A percentile compares a stretch with the other conserved stretches of the same genome.
Conservation (phyloP, 2,113 vertebrate species). For the Malurus cyaneus region DNA sequence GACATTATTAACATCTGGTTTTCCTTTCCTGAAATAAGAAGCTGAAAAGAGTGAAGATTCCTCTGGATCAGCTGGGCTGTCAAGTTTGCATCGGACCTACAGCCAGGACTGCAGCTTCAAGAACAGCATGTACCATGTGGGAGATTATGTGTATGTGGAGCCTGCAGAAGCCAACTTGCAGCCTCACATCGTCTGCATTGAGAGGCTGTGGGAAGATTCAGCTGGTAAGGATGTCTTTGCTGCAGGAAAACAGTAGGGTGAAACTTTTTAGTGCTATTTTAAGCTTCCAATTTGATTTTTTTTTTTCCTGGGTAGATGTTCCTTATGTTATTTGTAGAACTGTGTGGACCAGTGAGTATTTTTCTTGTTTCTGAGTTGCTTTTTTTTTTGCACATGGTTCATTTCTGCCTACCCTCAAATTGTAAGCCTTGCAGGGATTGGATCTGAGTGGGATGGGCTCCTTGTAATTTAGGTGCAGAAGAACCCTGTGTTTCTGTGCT, state of each 20-base stretch:
- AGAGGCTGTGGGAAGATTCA: constrained; percentile 95
- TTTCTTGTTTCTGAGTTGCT: background rate
- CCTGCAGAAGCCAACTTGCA: constrained; percentile 91
- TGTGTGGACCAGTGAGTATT: background rate
- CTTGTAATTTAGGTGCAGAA: background rate
- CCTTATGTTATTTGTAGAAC: background rate
- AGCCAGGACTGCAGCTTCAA: constrained; percentile 99
- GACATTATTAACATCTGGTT: background rate
- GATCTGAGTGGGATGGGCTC: background rate
- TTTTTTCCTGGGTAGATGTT: background rate
- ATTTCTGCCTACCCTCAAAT: background rate
- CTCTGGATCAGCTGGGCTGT: constrained; percentile 82
- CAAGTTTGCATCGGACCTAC: constrained; percentile 89
- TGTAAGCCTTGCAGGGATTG: background rate
- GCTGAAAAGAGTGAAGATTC: constrained; percentile 95
- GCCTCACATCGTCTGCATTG: constrained; percentile 97
- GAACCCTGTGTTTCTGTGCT: background rate
- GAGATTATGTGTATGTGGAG: constrained; percentile 97
- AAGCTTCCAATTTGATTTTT: background rate
- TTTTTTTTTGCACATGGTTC: background rate
- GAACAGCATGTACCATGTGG: constrained; percentile 97
- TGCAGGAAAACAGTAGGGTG: background rate
- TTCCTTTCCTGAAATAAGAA: constrained; percentile 74
- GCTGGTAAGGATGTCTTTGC: constrained; percentile 78
- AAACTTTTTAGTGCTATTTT: background rate